These are phyloP conservation scores for Hyppa rectilinea DNA, from an alignment of 2,888 invertebrate genomes.

Conservation along the genomic window DNA sequence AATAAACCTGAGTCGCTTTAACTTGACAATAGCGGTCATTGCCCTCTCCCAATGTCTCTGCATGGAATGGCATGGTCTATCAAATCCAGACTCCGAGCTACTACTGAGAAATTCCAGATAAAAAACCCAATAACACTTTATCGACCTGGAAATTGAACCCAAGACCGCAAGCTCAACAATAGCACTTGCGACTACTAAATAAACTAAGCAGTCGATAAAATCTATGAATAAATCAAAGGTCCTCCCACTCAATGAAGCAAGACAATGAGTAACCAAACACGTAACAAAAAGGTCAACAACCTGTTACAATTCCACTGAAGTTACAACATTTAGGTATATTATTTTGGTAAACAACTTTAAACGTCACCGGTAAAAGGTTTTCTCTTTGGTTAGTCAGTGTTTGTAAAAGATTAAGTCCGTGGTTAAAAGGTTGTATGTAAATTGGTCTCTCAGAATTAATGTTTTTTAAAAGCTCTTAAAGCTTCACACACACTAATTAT, in stretches of 20 bases:
- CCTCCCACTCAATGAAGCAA: slow-evolving; percentile 19
- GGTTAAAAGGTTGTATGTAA: slow-evolving; percentile 3
- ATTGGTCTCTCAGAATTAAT: not conserved
- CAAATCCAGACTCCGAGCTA: not conserved
- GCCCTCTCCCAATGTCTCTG: too few relatives aligned
- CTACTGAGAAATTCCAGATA: not conserved
- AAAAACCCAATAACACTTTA: not conserved
- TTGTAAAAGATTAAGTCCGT: not conserved
- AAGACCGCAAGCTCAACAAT: too few relatives aligned
- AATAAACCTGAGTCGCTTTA: too few relatives aligned
- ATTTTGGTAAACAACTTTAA: slow-evolving; percentile 30
- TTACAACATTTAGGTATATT: slow-evolving; percentile 56
- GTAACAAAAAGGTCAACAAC: slow-evolving; percentile 47
- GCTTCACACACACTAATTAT: too few relatives aligned
- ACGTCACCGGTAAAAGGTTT: slow-evolving; percentile 29
- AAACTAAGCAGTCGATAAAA: too few relatives aligned
- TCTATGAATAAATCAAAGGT: slow-evolving; percentile 9
- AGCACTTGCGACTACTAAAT: not conserved
- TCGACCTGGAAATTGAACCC: not conserved
- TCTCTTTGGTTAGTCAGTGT: slow-evolving; percentile 34
- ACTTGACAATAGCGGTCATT: too few relatives aligned
- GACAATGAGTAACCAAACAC: slow-evolving; percentile 51
- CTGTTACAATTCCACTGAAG: slow-evolving; percentile 40
- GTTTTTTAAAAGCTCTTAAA: not conserved
- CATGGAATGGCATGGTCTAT: too few relatives aligned